These are phyloP conservation scores for Drosophila flavopinicola DNA, from an alignment of 2,888 invertebrate genomes.

Conservation along the genomic window DNA sequence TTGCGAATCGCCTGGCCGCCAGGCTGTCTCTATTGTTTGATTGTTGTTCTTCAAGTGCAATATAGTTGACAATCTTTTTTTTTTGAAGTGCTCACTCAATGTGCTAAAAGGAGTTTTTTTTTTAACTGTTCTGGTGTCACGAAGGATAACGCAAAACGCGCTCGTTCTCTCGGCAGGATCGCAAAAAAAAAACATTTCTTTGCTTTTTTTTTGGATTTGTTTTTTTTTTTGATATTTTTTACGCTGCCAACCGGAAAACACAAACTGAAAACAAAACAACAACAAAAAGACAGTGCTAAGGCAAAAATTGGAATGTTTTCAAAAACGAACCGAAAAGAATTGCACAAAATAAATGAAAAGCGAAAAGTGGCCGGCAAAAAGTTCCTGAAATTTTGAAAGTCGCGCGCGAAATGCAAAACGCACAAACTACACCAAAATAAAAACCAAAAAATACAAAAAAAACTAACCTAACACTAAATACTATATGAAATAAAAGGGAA, in stretches of 20 bases:
- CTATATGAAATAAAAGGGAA: slow-evolving; percentile 2
- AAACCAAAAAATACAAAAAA: background rate
- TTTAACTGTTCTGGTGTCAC: slow-evolving; percentile 28
- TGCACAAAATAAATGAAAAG: background rate
- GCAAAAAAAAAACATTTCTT: slow-evolving; percentile 22
- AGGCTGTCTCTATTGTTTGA: slow-evolving; percentile 30
- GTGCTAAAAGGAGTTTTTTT: slow-evolving; percentile 39
- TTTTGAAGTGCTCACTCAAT: slow-evolving; percentile 56
- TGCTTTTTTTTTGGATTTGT: slow-evolving; percentile 3
- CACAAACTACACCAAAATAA: slow-evolving; percentile 13
- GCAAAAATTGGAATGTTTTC: background rate
- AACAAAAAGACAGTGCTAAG: slow-evolving; percentile 6
- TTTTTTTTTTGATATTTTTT: background rate
- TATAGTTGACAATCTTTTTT: slow-evolving; percentile 37
- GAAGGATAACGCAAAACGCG: slow-evolving; percentile 29
- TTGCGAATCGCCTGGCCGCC: slow-evolving; percentile 46
- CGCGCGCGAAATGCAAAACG: slow-evolving; percentile 37
- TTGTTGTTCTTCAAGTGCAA: slow-evolving; percentile 40
- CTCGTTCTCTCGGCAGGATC: slow-evolving; percentile 37
- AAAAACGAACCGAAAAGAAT: slow-evolving; percentile 6
- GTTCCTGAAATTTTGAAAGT: slow-evolving; percentile 6
- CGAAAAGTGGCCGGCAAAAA: slow-evolving; percentile 12
- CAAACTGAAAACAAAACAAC: slow-evolving; percentile 5
- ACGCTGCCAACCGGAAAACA: slow-evolving; percentile 7
- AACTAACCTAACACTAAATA: slow-evolving; percentile 6